A percentile compares a stretch with the other conserved stretches of the same genome.
Conservation (phyloP, 2,888 invertebrate species). For the Ganaspis brasiliensis region DNA sequence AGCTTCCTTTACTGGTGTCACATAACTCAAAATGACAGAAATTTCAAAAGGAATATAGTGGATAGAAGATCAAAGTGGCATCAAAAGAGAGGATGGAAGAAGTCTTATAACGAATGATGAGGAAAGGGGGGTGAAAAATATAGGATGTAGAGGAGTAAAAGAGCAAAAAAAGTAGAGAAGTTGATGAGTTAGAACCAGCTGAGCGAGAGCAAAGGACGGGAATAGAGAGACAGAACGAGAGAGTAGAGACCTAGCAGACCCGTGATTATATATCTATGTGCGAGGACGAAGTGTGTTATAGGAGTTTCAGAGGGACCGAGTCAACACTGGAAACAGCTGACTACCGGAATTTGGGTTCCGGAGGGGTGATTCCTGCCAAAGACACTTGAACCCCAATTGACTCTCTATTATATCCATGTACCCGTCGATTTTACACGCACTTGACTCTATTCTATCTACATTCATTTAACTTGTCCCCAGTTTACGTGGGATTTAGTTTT, state of each 20-base stretch:
- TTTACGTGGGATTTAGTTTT: conserved; percentile 27
- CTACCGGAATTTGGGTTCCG: conserved; percentile 77
- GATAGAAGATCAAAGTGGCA: background rate
- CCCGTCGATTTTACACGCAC: conserved; percentile 83
- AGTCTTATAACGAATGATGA: background rate
- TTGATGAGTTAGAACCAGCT: conserved; percentile 60
- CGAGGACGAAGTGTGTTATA: conserved; percentile 56
- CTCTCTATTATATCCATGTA: conserved; percentile 76
- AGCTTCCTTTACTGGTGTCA: too few species aligned
- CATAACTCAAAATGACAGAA: background rate
- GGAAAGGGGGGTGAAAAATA: conserved; percentile 43
- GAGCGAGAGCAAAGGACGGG: conserved; percentile 61
- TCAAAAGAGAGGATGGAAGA: conserved; percentile 10
- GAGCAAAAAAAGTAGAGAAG: conserved; percentile 49
- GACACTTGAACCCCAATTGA: conserved; percentile 77
- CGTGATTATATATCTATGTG: conserved; percentile 52
- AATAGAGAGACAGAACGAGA: conserved; percentile 52
- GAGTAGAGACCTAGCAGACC: conserved; percentile 67
- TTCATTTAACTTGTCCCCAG: conserved; percentile 54
- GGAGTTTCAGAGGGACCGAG: conserved; percentile 62
- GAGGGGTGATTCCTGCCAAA: conserved; percentile 73
- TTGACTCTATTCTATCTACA: conserved; percentile 81
- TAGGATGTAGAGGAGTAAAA: conserved; percentile 39
- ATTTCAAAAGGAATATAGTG: too few species aligned
- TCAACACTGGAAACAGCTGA: conserved; percentile 74